Evolutionary conservation across 2,797 vertebrate genomes (phyloP).

Genomic region (Paedocypris micromegethes): DNA sequence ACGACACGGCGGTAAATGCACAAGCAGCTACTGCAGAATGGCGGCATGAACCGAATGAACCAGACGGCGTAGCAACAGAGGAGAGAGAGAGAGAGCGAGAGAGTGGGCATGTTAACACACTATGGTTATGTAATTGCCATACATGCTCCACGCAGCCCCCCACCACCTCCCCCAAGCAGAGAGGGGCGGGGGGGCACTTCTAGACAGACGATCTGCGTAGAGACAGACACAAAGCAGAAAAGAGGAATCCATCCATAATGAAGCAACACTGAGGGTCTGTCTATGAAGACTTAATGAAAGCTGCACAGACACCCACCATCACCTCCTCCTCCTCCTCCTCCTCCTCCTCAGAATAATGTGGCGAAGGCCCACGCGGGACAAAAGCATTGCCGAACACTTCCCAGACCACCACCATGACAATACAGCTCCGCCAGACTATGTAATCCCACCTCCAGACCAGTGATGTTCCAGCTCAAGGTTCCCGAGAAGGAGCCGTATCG

Average conservation of each 20-base stretch:
- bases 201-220: not conserved
- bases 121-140: slow-evolving; percentile 65
- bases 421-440: slow-evolving; percentile 31
- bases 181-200: slow-evolving; percentile 22
- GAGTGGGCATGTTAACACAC: slow-evolving; percentile 46
- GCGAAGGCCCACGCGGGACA: slow-evolving; percentile 48
- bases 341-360: slow-evolving; percentile 38
- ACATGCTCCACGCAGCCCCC: slow-evolving; percentile 57
- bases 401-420: slow-evolving; percentile 29
- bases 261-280: slow-evolving; percentile 48
- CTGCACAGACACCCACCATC: not conserved
- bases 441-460: slow-evolving; percentile 25
- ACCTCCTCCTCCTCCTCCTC: not conserved
- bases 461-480: slow-evolving; percentile 24
- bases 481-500: slow-evolving; percentile 22
- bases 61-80: slow-evolving; percentile 49
- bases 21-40: slow-evolving; percentile 50
- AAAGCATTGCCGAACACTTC: slow-evolving; percentile 46
- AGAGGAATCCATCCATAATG: slow-evolving; percentile 56
- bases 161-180: slow-evolving; percentile 49
- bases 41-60: slow-evolving; percentile 59
- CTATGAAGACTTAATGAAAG: slow-evolving; percentile 44
- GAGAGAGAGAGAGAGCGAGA: not conserved
- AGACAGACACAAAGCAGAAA: slow-evolving; percentile 49
- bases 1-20: slow-evolving; percentile 37